Percentiles rank a stretch among this genome's conserved stretches.
These are phyloP conservation scores for Junco hyemalis DNA, from an alignment of 2,113 vertebrate species.

Conservation along the genomic window DNA sequence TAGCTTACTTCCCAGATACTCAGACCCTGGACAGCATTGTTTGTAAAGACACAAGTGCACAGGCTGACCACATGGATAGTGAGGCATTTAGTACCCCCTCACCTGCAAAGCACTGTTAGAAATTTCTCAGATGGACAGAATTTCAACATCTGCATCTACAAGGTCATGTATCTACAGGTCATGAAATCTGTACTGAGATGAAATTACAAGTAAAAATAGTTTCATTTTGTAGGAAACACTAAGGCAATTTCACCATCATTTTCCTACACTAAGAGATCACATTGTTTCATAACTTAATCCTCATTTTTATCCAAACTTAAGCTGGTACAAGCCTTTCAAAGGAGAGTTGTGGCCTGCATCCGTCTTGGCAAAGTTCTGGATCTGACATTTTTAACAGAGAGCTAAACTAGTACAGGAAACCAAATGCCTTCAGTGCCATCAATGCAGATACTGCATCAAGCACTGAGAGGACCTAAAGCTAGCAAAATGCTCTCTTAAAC, in stretches of 20 bases:
- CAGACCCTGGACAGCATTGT: neutral
- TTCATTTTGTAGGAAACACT: neutral
- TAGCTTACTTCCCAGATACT: neutral
- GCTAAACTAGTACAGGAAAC: neutral
- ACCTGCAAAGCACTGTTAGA: neutral
- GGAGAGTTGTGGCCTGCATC: neutral
- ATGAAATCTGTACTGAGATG: neutral
- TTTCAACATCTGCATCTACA: neutral
- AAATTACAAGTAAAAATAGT: neutral
- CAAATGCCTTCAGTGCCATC: neutral
- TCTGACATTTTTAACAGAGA: neutral
- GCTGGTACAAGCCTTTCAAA: neutral
- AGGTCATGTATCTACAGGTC: neutral
- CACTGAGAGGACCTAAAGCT: neutral
- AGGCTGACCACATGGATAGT: neutral
- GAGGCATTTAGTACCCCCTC: neutral
- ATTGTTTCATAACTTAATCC: neutral
- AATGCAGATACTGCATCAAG: fast-evolving
- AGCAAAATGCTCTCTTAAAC: neutral
- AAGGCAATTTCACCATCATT: neutral
- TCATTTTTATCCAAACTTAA: neutral
- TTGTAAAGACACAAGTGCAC: neutral
- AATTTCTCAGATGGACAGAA: neutral
- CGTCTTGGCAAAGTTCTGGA: neutral
- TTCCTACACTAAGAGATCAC: neutral